phyloP scores from a whole-genome alignment of 1,140 invertebrate species.

The Diorhabda sublineata region DNA sequence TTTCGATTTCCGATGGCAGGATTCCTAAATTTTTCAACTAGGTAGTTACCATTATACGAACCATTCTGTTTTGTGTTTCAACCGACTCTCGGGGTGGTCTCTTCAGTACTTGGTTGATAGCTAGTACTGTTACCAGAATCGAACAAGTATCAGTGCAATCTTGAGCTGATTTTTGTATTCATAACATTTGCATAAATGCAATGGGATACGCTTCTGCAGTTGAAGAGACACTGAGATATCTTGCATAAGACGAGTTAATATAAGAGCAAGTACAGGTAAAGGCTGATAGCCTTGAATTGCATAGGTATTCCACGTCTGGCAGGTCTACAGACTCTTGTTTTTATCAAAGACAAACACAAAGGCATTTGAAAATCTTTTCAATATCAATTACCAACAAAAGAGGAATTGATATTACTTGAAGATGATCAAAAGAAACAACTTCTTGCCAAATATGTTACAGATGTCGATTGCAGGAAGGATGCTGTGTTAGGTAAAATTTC shows the following conservation, averaged over 20 bases:
- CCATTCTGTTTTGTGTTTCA: too few relatives aligned
- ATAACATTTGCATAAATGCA: constrained; percentile 4
- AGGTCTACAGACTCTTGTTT: background rate
- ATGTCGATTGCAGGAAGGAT: background rate
- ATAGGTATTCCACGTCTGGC: background rate
- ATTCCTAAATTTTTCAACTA: too few relatives aligned
- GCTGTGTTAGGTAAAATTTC: background rate
- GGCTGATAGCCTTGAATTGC: background rate
- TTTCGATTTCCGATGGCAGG: too few relatives aligned
- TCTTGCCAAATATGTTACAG: background rate
- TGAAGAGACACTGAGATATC: background rate
- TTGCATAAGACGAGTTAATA: background rate
- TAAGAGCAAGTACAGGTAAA: background rate
- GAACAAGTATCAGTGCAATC: background rate
- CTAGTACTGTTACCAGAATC: too few relatives aligned
- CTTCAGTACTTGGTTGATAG: too few relatives aligned
- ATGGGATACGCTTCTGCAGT: background rate
- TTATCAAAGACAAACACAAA: background rate
- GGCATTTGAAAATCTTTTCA: background rate
- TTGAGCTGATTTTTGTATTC: background rate
- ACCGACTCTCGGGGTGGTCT: too few relatives aligned
- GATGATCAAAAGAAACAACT: background rate
- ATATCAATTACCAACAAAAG: background rate
- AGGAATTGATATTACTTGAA: background rate
- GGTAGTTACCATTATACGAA: too few relatives aligned